Conservation (phyloP, 2,888 invertebrate species). For the Hetaerina titia region DNA sequence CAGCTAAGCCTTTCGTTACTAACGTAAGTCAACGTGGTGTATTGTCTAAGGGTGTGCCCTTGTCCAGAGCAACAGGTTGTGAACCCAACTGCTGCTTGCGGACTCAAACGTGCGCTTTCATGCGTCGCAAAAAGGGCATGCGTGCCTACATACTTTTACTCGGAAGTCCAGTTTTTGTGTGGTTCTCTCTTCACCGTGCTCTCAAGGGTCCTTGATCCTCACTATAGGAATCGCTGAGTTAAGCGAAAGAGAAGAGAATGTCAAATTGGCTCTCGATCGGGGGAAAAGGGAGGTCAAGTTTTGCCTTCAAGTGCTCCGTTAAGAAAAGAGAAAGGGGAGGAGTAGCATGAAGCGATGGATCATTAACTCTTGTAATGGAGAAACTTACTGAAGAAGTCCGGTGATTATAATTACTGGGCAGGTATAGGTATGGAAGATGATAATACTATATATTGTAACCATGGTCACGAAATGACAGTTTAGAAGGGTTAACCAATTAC, state of each 20-base stretch:
- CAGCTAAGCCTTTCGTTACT: too few species aligned
- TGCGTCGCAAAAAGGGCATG: not conserved
- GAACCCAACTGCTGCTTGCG: not conserved
- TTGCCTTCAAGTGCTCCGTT: not conserved
- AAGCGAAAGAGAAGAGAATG: not conserved
- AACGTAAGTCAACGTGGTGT: too few species aligned
- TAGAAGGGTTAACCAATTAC: too few species aligned
- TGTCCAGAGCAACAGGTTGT: not conserved
- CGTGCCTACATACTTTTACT: not conserved
- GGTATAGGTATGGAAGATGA: too few species aligned
- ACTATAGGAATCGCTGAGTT: not conserved
- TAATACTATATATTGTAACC: too few species aligned
- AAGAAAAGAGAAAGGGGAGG: not conserved
- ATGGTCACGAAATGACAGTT: too few species aligned
- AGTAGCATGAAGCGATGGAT: not conserved
- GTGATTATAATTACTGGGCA: too few species aligned
- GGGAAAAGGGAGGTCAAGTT: not conserved
- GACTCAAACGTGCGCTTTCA: not conserved
- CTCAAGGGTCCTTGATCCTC: not conserved
- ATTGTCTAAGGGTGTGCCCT: too few species aligned
- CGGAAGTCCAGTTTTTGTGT: not conserved
- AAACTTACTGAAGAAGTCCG: too few species aligned
- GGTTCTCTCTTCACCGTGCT: not conserved
- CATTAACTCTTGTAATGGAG: too few species aligned
- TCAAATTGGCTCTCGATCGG: not conserved